Evolutionary conservation across 2,888 invertebrate species (phyloP).

Genomic region (Galerucella calmariensis): DNA sequence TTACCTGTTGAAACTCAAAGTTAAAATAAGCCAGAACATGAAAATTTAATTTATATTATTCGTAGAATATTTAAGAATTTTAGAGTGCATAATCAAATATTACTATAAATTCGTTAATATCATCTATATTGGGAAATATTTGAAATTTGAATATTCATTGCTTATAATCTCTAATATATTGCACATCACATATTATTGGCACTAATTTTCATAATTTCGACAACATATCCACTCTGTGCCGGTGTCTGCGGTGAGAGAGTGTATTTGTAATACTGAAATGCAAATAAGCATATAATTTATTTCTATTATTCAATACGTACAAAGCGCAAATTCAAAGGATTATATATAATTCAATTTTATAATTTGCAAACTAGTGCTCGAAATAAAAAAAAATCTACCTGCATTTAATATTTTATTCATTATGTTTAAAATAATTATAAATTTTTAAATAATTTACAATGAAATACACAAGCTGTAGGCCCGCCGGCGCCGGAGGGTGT

Average conservation of each 20-base stretch:
- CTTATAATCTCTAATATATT: conserved; percentile 30
- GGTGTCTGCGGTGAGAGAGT: neutral
- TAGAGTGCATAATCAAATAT: conserved; percentile 42
- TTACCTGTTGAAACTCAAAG: no score
- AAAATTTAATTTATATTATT: conserved; percentile 37
- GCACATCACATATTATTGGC: conserved; percentile 28
- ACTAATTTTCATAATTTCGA: conserved; percentile 21
- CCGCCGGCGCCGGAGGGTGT: no score
- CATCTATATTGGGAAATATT: conserved; percentile 27
- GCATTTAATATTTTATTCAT: neutral
- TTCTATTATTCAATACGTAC: conserved; percentile 13
- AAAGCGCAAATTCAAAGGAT: conserved; percentile 7
- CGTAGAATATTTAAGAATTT: conserved; percentile 28
- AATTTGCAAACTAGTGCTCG: neutral
- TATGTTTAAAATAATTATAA: neutral
- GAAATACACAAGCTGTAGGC: no score
- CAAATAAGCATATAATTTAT: conserved; percentile 20
- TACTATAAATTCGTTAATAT: conserved; percentile 40
- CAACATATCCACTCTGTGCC: conserved; percentile 9
- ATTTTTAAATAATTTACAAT: neutral
- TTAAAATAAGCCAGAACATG: conserved; percentile 39
- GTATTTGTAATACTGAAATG: conserved; percentile 15
- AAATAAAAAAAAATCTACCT: neutral
- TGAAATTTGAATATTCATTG: conserved; percentile 36
- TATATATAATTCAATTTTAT: conserved; percentile 12